Conservation (phyloP, 2,113 vertebrate genomes). For the Embiotoca jacksoni region DNA sequence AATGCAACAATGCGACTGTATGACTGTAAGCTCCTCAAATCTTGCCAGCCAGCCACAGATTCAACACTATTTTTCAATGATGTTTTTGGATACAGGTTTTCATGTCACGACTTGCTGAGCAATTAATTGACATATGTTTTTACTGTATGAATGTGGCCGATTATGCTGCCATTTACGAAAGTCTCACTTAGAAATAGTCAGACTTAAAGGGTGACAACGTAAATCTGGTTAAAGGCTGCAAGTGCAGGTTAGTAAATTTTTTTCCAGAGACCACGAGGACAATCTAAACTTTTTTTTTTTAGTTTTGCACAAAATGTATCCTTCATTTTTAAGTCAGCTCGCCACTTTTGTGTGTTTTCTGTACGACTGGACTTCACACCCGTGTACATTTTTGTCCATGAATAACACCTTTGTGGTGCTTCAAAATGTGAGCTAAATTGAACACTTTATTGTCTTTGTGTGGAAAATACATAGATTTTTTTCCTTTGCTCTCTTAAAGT, state of each 20-base stretch:
- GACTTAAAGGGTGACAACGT: not conserved
- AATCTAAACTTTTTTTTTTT: constrained; percentile 35
- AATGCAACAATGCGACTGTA: constrained; percentile 10
- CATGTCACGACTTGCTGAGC: constrained; percentile 1
- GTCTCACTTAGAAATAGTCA: not conserved
- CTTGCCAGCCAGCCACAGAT: not conserved
- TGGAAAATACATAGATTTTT: constrained; percentile 45
- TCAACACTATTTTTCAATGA: constrained; percentile 9
- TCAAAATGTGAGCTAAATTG: constrained; percentile 67
- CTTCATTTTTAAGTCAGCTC: constrained; percentile 9
- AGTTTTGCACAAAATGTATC: constrained; percentile 53
- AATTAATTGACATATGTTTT: not conserved
- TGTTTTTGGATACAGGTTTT: constrained; percentile 15
- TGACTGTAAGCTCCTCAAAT: constrained; percentile 17
- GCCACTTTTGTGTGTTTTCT: constrained; percentile 32
- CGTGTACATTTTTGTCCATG: constrained; percentile 34
- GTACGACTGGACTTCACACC: constrained; percentile 30
- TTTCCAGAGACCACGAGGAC: constrained; percentile 19
- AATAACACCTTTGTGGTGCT: constrained; percentile 72
- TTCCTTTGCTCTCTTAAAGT: not conserved
- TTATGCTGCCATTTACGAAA: constrained; percentile 17
- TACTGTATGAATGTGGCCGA: not conserved
- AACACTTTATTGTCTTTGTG: constrained; percentile 57
- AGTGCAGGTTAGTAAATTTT: too few species aligned
- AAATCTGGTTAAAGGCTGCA: too few species aligned